Evolutionary conservation across 2,113 vertebrate species (phyloP).

Genomic region (Montifringilla adamsi): DNA sequence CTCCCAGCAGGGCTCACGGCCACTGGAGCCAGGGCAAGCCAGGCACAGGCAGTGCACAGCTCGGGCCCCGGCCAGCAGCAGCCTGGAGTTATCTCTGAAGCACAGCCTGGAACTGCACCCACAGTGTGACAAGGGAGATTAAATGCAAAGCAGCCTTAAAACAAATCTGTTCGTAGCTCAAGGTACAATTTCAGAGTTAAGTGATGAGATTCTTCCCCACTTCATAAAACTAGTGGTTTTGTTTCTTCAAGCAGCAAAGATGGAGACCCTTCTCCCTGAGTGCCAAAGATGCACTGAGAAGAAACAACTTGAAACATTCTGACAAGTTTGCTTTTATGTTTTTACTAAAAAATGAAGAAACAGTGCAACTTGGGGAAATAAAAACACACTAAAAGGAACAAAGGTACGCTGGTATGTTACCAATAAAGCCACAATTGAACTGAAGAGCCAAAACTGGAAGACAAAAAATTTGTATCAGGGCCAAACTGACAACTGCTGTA

Average conservation of each 20-base stretch:
- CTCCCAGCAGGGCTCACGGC: background rate
- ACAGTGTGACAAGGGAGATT: background rate
- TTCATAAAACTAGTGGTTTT: rapidly evolving
- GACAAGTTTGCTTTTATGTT: background rate
- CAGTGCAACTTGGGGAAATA: background rate
- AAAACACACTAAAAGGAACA: background rate
- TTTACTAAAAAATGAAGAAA: background rate
- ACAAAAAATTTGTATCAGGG: background rate
- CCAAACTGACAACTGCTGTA: rapidly evolving
- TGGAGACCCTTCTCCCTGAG: background rate
- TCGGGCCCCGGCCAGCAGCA: background rate
- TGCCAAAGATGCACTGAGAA: background rate
- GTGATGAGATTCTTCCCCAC: background rate
- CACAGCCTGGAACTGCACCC: background rate
- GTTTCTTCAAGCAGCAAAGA: background rate
- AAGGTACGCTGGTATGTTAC: background rate
- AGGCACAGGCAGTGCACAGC: background rate
- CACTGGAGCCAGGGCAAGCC: background rate
- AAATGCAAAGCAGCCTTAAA: background rate
- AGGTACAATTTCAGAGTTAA: background rate
- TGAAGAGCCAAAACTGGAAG: background rate
- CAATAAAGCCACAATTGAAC: background rate
- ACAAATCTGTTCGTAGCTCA: background rate
- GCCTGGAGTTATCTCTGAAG: background rate
- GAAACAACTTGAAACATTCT: background rate